Evolutionary conservation across 2,797 vertebrate species (phyloP), one percentile per base, ranked within the genome.

Genomic region (Acrocephalus scirpaceus): DNA sequence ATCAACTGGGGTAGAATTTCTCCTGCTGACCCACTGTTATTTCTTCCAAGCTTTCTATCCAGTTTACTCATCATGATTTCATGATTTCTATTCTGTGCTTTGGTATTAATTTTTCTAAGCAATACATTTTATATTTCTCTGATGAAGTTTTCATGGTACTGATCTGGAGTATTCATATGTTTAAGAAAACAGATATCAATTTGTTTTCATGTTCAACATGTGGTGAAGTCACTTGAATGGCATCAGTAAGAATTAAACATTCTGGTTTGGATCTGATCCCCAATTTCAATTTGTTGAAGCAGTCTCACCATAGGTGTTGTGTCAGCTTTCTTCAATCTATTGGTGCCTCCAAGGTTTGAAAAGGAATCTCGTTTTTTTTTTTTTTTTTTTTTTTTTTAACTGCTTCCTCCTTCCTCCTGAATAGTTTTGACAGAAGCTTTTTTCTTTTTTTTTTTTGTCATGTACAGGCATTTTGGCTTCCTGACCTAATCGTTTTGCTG

Each of bases 401-500:
- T 34, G 9, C 23, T 88, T 92, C 38, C 45, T 71, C 20, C 34
- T 87, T 93, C 42, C 36, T 61, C 29, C 30, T 72, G 47, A 92
- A 48, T 45, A 62, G 40, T 72, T 88, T 79, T 94, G 84, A 88
- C 67, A 91, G 85, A 80, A 87, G 18, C 27, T 54, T 79, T 94
- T 53, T n/a, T n/a, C 27, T 54, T 79, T 94, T 50, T 60, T 78
- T 44, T 16, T 44, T 96, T 91, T 78, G 62, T 90, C 71, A 61
- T 47, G 48, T 86, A 78, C 42, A 67, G 91, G 50, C 30, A 86
- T 76, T 92, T 27, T 1, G 11, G 60, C 67, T 94, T 95, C 83
- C 65, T 48, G 50, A 92, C 80, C 73, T 79, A 91, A 82, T 79
- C 0, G 22, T 91, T 97, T 93, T 96, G 93, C 95, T 96, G 95